Conservation (phyloP, 2,797 vertebrate genomes). For the Bradypodion pumilum region DNA sequence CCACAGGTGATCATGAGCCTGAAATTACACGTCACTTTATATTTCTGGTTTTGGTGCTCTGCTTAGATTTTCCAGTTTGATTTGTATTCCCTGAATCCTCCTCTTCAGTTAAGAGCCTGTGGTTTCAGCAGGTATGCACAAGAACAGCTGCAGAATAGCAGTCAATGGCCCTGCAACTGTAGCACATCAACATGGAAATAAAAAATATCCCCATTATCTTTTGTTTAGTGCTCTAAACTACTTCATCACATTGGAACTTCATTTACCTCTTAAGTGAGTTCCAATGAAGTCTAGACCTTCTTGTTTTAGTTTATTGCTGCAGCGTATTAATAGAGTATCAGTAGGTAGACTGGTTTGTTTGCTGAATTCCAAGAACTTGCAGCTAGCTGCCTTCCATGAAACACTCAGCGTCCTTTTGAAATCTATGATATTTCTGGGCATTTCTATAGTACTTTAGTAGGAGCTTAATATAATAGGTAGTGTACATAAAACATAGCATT, state of each 20-base stretch:
- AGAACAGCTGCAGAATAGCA: neutral
- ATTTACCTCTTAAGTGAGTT: neutral
- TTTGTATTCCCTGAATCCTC: neutral
- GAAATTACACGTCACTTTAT: neutral
- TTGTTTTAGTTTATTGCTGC: neutral
- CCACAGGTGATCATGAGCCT: neutral
- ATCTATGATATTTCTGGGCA: neutral
- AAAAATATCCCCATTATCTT: neutral
- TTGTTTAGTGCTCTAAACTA: neutral
- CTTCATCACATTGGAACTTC: neutral
- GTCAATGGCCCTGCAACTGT: neutral
- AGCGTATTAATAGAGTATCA: neutral
- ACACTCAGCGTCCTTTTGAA: neutral
- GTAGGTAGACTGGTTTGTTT: neutral
- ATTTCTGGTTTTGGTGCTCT: neutral
- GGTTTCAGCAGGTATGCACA: no score
- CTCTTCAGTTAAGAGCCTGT: neutral
- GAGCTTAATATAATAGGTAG: neutral
- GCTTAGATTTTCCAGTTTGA: neutral
- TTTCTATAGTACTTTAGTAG: neutral
- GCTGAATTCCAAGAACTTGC: neutral
- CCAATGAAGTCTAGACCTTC: neutral
- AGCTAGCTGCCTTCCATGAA: neutral
- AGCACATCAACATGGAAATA: neutral
- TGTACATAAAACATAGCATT: neutral